Evolutionary conservation across 2,797 vertebrate genomes (phyloP).

Genomic region (Pipistrellus pipistrellus): DNA sequence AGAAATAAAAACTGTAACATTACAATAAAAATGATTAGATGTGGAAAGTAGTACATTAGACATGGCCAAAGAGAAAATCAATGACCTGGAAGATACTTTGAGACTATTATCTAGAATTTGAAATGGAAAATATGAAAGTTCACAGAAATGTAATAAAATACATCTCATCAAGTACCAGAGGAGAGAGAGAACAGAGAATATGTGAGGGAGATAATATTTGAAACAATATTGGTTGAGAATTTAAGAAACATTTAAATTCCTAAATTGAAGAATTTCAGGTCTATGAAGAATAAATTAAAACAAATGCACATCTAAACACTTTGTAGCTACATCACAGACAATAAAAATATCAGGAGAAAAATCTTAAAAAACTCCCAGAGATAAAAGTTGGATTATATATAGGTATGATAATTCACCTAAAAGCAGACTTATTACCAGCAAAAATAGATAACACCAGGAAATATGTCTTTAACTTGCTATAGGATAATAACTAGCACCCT

Average conservation of each 20-base stretch:
- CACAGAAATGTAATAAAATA: not conserved
- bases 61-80: not conserved
- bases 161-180: not conserved
- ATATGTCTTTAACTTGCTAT: not conserved
- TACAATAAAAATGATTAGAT: not conserved
- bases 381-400: not conserved
- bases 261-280: not conserved
- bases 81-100: not conserved
- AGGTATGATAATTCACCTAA: not conserved
- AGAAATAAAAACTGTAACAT: not conserved
- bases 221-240: slow-evolving; percentile 1
- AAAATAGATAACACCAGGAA: not conserved
- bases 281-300: not conserved
- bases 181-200: not conserved
- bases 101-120: not conserved
- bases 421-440: not conserved
- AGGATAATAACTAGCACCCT: not conserved
- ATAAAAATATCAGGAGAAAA: not conserved
- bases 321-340: not conserved
- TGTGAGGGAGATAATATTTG: not conserved
- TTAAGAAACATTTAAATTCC: slow-evolving; percentile 31
- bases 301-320: not conserved
- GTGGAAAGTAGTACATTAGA: not conserved
- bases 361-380: not conserved
- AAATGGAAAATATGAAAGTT: slow-evolving; percentile 38